A percentile compares a stretch with the other conserved stretches of the same genome.
Conservation (phyloP, 1,140 invertebrate genomes). For the Euwallacea fornicatus region DNA sequence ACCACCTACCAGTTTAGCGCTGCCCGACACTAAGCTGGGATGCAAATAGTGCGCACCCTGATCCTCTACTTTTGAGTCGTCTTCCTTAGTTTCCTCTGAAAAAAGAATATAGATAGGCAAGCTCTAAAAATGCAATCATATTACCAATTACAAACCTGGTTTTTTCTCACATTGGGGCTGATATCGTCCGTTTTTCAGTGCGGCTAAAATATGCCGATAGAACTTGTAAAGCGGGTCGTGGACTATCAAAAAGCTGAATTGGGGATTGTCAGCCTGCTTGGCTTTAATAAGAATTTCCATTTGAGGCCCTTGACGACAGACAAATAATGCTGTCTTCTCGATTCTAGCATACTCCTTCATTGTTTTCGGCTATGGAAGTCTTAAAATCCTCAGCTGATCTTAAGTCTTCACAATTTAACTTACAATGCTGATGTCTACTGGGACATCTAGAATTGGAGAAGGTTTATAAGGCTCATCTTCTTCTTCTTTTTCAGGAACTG, state of each 20-base stretch:
- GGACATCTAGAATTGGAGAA: conserved; percentile 70
- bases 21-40: conserved; percentile 68
- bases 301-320: conserved; percentile 89
- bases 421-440: conserved; percentile 73
- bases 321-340: conserved; percentile 94
- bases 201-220: conserved; percentile 80
- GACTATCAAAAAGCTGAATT: conserved; percentile 92
- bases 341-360: conserved; percentile 93
- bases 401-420: conserved; percentile 47
- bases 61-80: conserved; percentile 32
- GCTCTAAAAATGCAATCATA: not conserved
- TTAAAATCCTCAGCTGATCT: not conserved
- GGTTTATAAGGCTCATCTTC: conserved; percentile 75
- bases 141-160: conserved; percentile 30
- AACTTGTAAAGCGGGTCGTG: conserved; percentile 84
- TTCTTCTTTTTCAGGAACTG: conserved; percentile 55
- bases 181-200: conserved; percentile 83
- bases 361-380: conserved; percentile 76
- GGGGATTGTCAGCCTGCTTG: conserved; percentile 91
- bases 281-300: conserved; percentile 99
- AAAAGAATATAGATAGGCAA: conserved; percentile 2
- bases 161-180: conserved; percentile 43
- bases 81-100: conserved; percentile 9
- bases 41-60: conserved; percentile 75
- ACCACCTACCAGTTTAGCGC: conserved; percentile 61